A percentile compares a stretch with the other conserved stretches of the same genome.
These are phyloP conservation scores for Saxicola maurus DNA, from an alignment of 2,797 vertebrate species.

Conservation along the genomic window DNA sequence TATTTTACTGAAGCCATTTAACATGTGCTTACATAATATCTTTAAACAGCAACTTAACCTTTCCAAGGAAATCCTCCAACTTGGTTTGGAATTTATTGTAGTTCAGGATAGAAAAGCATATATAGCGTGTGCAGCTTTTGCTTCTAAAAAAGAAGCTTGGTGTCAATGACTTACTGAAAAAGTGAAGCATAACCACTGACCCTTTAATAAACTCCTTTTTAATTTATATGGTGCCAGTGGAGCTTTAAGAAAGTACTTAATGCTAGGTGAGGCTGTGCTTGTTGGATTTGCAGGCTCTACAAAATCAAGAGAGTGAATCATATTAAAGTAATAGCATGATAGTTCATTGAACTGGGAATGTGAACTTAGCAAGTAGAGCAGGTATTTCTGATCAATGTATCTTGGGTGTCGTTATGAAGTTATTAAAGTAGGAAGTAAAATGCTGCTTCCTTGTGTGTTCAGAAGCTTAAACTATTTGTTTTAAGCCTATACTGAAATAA, in stretches of 20 bases:
- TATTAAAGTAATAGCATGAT: neutral
- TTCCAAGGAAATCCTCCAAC: neutral
- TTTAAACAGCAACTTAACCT: constrained; percentile 41
- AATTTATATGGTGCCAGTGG: neutral
- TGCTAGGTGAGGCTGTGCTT: neutral
- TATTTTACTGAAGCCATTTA: constrained; percentile 1
- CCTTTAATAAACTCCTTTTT: neutral
- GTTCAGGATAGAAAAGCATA: neutral
- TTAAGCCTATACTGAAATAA: neutral
- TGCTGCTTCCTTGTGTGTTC: neutral
- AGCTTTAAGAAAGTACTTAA: neutral
- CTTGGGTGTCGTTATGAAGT: neutral
- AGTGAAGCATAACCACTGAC: neutral
- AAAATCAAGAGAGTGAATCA: neutral
- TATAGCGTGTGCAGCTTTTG: neutral
- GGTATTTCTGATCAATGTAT: neutral
- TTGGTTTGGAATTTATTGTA: neutral
- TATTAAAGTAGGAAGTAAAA: neutral
- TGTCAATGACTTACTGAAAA: neutral
- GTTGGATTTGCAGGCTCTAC: neutral
- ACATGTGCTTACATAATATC: constrained; percentile 1
- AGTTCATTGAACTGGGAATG: neutral
- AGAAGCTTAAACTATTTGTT: neutral
- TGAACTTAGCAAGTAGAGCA: neutral
- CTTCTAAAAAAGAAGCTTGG: neutral